Conservation (phyloP, 2,113 vertebrate genomes). For the Bucco capensis region DNA sequence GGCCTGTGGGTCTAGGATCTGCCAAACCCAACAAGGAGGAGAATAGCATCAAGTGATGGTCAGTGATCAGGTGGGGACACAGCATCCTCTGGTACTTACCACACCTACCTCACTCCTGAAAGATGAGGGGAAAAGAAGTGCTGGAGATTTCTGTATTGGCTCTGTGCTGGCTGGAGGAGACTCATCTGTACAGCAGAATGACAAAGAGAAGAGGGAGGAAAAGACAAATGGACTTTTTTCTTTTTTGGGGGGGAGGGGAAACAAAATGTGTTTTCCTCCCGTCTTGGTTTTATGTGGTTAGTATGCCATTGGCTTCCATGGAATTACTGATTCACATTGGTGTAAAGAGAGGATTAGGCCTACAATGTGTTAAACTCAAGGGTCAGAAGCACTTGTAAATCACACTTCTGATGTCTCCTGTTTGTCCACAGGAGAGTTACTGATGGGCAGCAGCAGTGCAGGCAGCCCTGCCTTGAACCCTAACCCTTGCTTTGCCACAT, state of each 20-base stretch:
- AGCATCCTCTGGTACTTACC: neutral
- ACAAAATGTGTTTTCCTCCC: neutral
- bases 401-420: neutral
- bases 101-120: rapidly evolving
- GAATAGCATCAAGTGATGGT: neutral
- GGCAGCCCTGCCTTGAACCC: neutral
- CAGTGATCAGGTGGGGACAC: neutral
- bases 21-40: neutral
- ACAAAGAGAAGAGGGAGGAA: neutral
- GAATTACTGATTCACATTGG: neutral
- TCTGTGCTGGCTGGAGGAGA: neutral
- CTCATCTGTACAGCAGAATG: neutral
- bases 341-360: neutral
- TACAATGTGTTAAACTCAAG: neutral
- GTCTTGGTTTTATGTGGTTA: neutral
- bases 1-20: neutral
- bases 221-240: neutral
- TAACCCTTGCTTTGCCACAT: neutral
- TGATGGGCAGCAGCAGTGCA: neutral
- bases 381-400: neutral
- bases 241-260: too few relatives aligned
- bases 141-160: neutral
- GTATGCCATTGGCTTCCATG: neutral
- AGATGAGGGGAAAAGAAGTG: neutral
- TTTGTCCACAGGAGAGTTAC: neutral